Percentiles rank a stretch among this genome's conserved stretches.
Conservation (phyloP, 2,888 invertebrate species). For the Epirrhoe alternata region DNA sequence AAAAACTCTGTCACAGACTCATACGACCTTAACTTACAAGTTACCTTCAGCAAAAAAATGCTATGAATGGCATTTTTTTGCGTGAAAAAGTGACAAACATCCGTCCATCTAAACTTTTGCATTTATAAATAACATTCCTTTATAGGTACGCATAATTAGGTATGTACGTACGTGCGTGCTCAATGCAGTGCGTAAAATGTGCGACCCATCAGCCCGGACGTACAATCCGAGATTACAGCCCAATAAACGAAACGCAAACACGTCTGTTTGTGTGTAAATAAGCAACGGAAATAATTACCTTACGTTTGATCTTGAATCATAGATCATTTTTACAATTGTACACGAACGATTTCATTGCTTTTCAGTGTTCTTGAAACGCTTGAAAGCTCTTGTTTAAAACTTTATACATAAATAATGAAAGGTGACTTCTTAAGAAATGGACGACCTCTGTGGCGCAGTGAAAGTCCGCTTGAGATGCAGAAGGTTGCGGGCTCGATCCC, state of each 20-base stretch:
- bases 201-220: neutral
- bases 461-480: too few species aligned
- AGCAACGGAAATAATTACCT: conserved; percentile 35
- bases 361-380: conserved; percentile 27
- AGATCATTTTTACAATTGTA: conserved; percentile 42
- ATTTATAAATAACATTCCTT: too few species aligned
- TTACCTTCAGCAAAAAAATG: too few species aligned
- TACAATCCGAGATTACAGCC: conserved; percentile 13
- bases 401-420: neutral
- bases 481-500: too few species aligned
- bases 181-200: neutral
- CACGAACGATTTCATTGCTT: conserved; percentile 39
- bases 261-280: conserved; percentile 26
- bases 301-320: conserved; percentile 40
- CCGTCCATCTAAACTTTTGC: too few species aligned
- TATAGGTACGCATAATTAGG: too few species aligned
- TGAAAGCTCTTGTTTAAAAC: neutral
- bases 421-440: neutral
- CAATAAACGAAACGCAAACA: conserved; percentile 32
- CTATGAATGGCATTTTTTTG: too few species aligned
- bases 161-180: neutral
- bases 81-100: too few species aligned
- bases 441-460: too few species aligned
- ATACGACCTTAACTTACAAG: too few species aligned
- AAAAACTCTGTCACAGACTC: too few species aligned